phyloP scores from a whole-genome alignment of 2,888 invertebrate species.

The Corythucha ciliata region DNA sequence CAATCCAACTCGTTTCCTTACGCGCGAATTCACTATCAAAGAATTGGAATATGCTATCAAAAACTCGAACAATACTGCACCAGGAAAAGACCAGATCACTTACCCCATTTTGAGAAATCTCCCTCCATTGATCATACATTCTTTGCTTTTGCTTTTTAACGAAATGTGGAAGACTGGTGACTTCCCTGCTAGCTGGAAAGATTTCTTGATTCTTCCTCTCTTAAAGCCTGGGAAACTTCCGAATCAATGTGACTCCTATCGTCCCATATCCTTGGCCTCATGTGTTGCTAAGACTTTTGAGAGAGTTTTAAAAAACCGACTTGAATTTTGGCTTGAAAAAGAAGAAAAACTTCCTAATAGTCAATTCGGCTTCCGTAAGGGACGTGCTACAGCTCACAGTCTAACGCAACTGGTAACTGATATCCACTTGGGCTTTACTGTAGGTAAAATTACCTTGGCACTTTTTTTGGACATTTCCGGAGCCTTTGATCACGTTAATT shows the following conservation, averaged over 20 bases:
- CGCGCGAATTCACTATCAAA: no score
- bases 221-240: not conserved
- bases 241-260: not conserved
- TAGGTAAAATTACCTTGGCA: not conserved
- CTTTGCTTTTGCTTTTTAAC: not conserved
- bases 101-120: not conserved
- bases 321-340: slow-evolving; percentile 1
- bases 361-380: slow-evolving; percentile 1
- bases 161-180: not conserved
- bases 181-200: not conserved
- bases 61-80: no score
- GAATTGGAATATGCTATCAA: no score
- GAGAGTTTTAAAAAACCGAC: not conserved
- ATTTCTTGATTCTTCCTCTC: not conserved
- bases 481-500: no score
- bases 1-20: no score
- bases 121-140: not conserved
- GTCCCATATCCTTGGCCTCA: slow-evolving; percentile 9
- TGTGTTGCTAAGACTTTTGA: slow-evolving; percentile 6
- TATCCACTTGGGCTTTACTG: not conserved
- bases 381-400: not conserved
- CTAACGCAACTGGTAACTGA: not conserved
- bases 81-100: not conserved
- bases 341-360: not conserved
- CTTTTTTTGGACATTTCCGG: slow-evolving; percentile 6